These are phyloP conservation scores for Alosa alosa DNA, from an alignment of 2,113 vertebrate genomes.

Conservation along the genomic window DNA sequence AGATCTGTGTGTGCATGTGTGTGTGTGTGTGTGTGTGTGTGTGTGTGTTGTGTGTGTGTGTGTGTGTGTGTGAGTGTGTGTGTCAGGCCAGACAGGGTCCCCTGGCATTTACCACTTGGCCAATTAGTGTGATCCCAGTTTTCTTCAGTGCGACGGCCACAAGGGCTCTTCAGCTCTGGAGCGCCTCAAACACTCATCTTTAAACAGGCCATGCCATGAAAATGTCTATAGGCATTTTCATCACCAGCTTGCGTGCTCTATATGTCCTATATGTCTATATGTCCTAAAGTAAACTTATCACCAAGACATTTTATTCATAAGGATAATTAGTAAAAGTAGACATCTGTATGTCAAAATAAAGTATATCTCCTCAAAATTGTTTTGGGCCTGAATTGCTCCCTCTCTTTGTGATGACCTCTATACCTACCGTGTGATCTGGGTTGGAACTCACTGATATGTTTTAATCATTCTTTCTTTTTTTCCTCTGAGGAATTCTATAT, in stretches of 20 bases:
- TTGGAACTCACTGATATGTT: not conserved
- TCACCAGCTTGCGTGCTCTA: not conserved
- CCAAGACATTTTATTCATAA: no score
- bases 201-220: not conserved
- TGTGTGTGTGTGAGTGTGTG: not conserved
- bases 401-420: no score
- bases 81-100: no score
- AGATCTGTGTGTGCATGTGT: not conserved
- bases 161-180: not conserved
- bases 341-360: no score
- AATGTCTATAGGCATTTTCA: not conserved
- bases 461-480: not conserved
- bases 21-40: conserved; percentile 21
- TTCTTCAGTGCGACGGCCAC: not conserved
- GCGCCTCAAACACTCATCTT: no score
- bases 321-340: no score
- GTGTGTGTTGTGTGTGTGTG: conserved; percentile 7
- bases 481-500: not conserved
- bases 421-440: no score
- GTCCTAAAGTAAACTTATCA: no score
- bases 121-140: not conserved
- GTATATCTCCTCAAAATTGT: no score
- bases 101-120: not conserved
- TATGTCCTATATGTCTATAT: no score
- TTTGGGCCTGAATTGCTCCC: no score